Conservation (phyloP, 2,797 vertebrate genomes). For the Gallinago stenura region DNA sequence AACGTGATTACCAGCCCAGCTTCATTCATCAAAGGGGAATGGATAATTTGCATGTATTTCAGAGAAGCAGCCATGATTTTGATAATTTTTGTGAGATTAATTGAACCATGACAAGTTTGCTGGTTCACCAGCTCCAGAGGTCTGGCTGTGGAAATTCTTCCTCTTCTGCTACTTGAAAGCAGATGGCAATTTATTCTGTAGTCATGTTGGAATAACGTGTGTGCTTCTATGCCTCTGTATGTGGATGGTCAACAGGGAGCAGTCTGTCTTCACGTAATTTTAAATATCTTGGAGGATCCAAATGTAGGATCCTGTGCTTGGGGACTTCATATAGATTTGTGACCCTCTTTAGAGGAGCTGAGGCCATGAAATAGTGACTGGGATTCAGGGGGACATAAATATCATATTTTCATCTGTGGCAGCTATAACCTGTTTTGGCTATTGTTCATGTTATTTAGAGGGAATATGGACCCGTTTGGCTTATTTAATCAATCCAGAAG, state of each 20-base stretch:
- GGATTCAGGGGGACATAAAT: constrained; percentile 25
- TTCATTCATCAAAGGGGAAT: neutral
- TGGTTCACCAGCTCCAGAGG: constrained; percentile 7
- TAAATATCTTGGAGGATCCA: constrained; percentile 23
- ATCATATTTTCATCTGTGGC: constrained; percentile 19
- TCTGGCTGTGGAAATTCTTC: neutral
- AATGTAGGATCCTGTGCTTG: neutral
- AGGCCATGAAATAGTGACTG: constrained; percentile 10
- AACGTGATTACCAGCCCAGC: neutral
- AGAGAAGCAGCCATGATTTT: neutral
- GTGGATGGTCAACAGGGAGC: neutral
- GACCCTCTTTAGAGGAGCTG: neutral
- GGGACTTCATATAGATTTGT: constrained; percentile 9
- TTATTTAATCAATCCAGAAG: neutral
- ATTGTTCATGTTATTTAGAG: neutral
- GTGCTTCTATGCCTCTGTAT: neutral
- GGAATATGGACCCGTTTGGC: neutral
- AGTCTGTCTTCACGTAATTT: constrained; percentile 30
- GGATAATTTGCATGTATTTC: neutral
- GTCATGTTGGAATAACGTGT: neutral
- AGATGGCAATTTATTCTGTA: constrained; percentile 27
- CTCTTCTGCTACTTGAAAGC: neutral
- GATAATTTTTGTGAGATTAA: neutral
- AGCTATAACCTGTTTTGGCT: constrained; percentile 9
- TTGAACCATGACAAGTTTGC: neutral